Percentiles rank a stretch among this genome's conserved stretches.
phyloP scores from a whole-genome alignment of 2,113 vertebrate species.

The Dipodomys ordii region DNA sequence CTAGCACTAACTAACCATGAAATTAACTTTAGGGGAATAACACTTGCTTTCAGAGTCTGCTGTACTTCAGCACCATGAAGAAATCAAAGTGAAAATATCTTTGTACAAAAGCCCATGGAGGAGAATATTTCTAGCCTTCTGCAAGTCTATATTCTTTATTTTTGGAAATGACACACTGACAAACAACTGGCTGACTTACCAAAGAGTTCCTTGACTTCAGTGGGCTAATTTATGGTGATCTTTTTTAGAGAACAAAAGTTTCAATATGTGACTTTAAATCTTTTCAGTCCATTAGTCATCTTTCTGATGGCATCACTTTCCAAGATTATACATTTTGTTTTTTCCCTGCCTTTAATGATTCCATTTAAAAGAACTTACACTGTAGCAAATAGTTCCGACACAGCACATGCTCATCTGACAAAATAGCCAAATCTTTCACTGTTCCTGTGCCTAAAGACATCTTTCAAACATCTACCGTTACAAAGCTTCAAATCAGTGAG shows the following conservation, averaged over 20 bases:
- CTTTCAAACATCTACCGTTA: not conserved
- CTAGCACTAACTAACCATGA: not conserved
- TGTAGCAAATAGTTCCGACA: not conserved
- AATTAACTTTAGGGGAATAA: not conserved
- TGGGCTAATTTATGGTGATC: constrained; percentile 42
- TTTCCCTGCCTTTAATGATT: constrained; percentile 11
- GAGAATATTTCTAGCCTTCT: constrained; percentile 36
- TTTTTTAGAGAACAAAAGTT: constrained; percentile 55
- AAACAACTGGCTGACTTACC: constrained; percentile 43
- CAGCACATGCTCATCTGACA: not conserved
- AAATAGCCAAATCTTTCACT: not conserved
- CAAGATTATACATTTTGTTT: not conserved
- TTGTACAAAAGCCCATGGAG: not conserved
- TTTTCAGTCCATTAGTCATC: not conserved
- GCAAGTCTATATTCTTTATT: constrained; percentile 15
- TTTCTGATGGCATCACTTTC: not conserved
- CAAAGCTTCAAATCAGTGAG: not conserved
- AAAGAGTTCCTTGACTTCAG: constrained; percentile 50
- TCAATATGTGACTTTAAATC: constrained; percentile 38
- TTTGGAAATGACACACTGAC: constrained; percentile 46
- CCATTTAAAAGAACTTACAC: not conserved
- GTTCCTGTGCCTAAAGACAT: not conserved
- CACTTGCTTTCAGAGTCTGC: not conserved
- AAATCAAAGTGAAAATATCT: not conserved
- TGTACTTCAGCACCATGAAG: not conserved